Conservation (phyloP, 2,888 invertebrate genomes). For the Elegia similella region DNA sequence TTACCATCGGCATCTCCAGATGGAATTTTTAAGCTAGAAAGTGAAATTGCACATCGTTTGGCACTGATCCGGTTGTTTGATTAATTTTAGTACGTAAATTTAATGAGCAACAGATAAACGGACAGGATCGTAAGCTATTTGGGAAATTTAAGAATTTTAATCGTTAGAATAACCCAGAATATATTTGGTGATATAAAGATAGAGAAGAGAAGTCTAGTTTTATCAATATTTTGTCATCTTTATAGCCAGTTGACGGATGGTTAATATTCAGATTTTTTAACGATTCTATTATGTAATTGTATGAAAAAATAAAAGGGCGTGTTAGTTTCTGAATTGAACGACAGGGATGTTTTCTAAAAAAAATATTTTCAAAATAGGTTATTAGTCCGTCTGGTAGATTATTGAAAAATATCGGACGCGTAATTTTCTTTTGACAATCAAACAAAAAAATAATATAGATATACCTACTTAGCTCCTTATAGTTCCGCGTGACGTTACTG, state of each 20-base stretch:
- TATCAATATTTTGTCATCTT: slow-evolving; percentile 1
- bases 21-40: slow-evolving; percentile 14
- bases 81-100: slow-evolving; percentile 1
- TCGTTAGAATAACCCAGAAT: not conserved
- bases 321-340: too few species aligned
- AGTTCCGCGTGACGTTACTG: too few species aligned
- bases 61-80: slow-evolving; percentile 4
- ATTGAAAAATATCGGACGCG: too few species aligned
- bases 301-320: too few species aligned
- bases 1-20: not conserved
- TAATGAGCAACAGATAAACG: not conserved
- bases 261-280: not conserved
- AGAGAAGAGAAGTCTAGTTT: not conserved
- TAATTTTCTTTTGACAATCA: too few species aligned
- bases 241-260: not conserved
- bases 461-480: too few species aligned
- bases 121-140: slow-evolving; percentile 2
- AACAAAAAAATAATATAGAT: too few species aligned
- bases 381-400: too few species aligned
- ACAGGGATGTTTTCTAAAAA: too few species aligned
- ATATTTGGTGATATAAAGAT: not conserved
- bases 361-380: too few species aligned
- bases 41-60: slow-evolving; percentile 5
- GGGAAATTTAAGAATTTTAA: slow-evolving; percentile 6
- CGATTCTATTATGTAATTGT: not conserved